phyloP scores from a whole-genome alignment of 2,888 invertebrate species.

The Tinea pellionella region DNA sequence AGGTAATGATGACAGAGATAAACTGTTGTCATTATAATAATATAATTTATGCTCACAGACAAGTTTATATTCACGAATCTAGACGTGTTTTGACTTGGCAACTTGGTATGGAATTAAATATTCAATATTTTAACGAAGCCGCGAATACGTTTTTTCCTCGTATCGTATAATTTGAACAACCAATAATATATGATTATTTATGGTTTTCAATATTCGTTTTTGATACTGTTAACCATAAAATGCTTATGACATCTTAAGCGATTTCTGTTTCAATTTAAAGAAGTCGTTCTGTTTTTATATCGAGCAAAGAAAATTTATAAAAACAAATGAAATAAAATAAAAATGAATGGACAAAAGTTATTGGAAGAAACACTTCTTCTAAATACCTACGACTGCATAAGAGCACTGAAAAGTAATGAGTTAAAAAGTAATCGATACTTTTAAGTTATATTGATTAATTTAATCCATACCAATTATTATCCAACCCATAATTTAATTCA shows the following conservation, averaged over 20 bases:
- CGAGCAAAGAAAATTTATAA: background rate
- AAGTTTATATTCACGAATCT: constrained; percentile 1
- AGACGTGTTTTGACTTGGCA: background rate
- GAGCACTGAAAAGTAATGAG: no score
- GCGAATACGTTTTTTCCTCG: background rate
- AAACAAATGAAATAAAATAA: background rate
- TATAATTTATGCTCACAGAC: background rate
- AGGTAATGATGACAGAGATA: background rate
- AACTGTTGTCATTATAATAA: background rate
- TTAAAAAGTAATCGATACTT: no score
- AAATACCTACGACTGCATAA: no score
- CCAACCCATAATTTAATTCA: no score
- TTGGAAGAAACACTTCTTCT: no score
- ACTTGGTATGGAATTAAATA: background rate
- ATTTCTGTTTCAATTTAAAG: background rate
- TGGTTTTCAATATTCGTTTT: background rate
- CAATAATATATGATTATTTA: background rate
- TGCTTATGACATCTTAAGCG: background rate
- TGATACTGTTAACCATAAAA: background rate
- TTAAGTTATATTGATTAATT: no score
- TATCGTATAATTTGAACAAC: background rate
- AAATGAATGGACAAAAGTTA: background rate
- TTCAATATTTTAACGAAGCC: background rate
- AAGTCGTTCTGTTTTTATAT: background rate
- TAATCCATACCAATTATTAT: no score